Evolutionary conservation across 1,140 invertebrate species (phyloP), one percentile per base, ranked within the genome.

Genomic region (Aphaenogaster rudis): DNA sequence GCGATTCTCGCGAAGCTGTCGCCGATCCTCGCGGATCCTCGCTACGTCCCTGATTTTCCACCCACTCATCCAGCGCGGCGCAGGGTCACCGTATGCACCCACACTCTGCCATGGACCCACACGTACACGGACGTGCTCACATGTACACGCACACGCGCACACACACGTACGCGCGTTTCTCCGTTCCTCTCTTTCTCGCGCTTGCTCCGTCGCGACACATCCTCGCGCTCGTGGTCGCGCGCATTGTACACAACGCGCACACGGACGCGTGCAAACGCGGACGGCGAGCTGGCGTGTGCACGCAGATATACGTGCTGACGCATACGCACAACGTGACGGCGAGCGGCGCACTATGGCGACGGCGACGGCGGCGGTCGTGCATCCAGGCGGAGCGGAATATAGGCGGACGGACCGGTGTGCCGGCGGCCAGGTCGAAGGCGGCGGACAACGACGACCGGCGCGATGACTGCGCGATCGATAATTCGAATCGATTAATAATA

Each of bases 41-140:
- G 79, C 74, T 92, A 92, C 93, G 93, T 87, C 91, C 93, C 93
- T 94, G 93, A 86, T 89, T 89, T 93, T 89, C 93, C 93, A 92
- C 92, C 93, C 93, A 93, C 92, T 92, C 92, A 89, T 91, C 90
- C 78, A 86, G 85, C 91, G 85, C 90, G 87, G 92, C 93, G 92
- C 93, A 94, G 92, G 93, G 93, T 94, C 93, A 94, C 93, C 89
- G 91, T 92, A 79, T 91, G 84, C 87, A 91, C 89, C 57, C 74
- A 67, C 8, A 67, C 64, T 3, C 4, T 42, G 64, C 36, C 64
- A 54, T 71, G 79, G 84, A 91, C 89, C 21, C 66, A 72, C 87
- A 88, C 90, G 63, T 71, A 77, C 54, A 48, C 39, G 42, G 72
- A 61, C 84, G 39, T 42, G 72, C 88, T n/a, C 28, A 21, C 21